Conservation (phyloP, 2,113 vertebrate species). For the Alligator mississippiensis region DNA sequence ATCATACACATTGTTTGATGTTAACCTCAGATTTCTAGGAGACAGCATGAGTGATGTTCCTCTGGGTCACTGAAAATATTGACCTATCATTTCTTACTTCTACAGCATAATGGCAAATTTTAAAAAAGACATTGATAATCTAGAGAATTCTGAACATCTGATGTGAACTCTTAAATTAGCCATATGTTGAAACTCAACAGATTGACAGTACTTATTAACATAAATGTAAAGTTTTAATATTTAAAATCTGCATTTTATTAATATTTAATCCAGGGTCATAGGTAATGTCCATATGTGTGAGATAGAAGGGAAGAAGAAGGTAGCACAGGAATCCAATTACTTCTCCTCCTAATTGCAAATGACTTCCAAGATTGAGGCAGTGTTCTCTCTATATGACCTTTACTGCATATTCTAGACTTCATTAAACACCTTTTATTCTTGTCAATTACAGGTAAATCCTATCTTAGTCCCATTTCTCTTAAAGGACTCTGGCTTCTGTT, state of each 20-base stretch:
- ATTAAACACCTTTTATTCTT: slow-evolving; percentile 75
- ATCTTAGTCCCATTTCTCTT: slow-evolving; percentile 32
- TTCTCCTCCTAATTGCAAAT: slow-evolving; percentile 77
- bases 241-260: slow-evolving; percentile 80
- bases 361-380: slow-evolving; percentile 73
- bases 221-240: slow-evolving; percentile 79
- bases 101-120: background rate
- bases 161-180: slow-evolving; percentile 75
- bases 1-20: background rate
- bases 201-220: slow-evolving; percentile 79
- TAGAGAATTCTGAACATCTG: slow-evolving; percentile 70
- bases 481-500: slow-evolving; percentile 45
- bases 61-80: background rate
- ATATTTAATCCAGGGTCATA: slow-evolving; percentile 77
- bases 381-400: slow-evolving; percentile 73
- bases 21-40: background rate
- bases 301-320: slow-evolving; percentile 68
- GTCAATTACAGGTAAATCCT: slow-evolving; percentile 64
- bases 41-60: background rate
- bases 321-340: slow-evolving; percentile 75
- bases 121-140: slow-evolving; percentile 31
- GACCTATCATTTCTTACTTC: slow-evolving; percentile 37
- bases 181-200: slow-evolving; percentile 71
- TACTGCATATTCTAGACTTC: slow-evolving; percentile 72
- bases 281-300: slow-evolving; percentile 77